A percentile compares a stretch with the other conserved stretches of the same genome.
These are phyloP conservation scores for Staurois parvus DNA, from an alignment of 2,797 vertebrate species.

Conservation along the genomic window DNA sequence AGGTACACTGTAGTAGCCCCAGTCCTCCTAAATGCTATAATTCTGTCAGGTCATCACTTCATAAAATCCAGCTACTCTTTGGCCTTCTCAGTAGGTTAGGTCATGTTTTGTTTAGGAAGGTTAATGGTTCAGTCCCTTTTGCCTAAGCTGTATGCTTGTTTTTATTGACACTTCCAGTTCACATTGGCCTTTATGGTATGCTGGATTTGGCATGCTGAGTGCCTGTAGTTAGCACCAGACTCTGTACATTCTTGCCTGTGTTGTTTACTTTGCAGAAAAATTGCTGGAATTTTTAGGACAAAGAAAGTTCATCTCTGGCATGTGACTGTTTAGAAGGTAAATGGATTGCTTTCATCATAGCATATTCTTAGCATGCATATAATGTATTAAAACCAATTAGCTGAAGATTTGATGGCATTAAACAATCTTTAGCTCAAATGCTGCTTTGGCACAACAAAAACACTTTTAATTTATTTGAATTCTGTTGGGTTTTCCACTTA, in stretches of 20 bases:
- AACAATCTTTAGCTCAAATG: too few relatives aligned
- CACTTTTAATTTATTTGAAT: too few relatives aligned
- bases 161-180: background rate
- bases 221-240: background rate
- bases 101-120: conserved; percentile 6
- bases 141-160: background rate
- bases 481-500: too few relatives aligned
- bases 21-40: background rate
- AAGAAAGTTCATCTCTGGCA: conserved; percentile 7
- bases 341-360: background rate
- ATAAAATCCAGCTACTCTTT: background rate
- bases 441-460: too few relatives aligned
- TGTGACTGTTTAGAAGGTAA: background rate
- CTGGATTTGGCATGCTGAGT: background rate
- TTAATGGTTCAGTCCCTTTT: conserved; percentile 29
- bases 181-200: conserved; percentile 28
- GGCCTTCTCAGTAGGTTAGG: background rate
- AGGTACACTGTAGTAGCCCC: background rate
- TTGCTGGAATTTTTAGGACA: conserved; percentile 30
- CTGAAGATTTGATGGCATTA: too few relatives aligned
- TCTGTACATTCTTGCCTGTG: conserved; percentile 18
- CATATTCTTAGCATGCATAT: background rate
- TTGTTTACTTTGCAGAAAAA: conserved; percentile 41
- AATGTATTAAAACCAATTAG: too few relatives aligned
- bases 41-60: background rate